A percentile compares a stretch with the other conserved stretches of the same genome.
These are phyloP conservation scores for Bathynomus jamesi DNA, from an alignment of 1,140 invertebrate species.

Conservation along the genomic window DNA sequence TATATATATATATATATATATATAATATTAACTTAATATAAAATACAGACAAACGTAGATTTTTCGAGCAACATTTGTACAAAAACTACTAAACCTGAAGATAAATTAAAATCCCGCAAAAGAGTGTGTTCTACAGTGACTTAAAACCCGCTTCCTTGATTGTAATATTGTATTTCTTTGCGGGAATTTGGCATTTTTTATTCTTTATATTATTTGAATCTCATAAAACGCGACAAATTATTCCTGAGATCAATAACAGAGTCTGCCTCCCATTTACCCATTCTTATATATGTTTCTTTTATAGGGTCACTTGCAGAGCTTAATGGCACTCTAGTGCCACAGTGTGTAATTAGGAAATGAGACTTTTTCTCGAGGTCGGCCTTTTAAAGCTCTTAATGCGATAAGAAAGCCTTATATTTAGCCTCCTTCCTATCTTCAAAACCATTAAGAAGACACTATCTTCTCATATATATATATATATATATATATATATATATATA, in stretches of 20 bases:
- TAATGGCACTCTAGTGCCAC: background rate
- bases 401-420: background rate
- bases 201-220: background rate
- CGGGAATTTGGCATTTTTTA: background rate
- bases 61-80: too few relatives aligned
- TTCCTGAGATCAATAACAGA: background rate
- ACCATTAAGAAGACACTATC: background rate
- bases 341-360: background rate
- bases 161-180: background rate
- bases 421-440: background rate
- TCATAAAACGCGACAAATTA: background rate
- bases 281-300: background rate
- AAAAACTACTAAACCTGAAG: too few relatives aligned
- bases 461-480: background rate
- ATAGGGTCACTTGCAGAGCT: background rate
- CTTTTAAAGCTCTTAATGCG: background rate
- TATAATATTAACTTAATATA: background rate
- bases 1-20: background rate
- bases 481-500: background rate
- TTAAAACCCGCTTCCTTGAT: background rate
- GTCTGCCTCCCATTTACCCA: background rate
- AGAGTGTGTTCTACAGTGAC: background rate
- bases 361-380: background rate
- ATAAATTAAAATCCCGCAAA: too few relatives aligned
- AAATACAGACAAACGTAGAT: too few relatives aligned